Base-by-base conservation (phyloP, 1,140 invertebrate genomes). In the Arion vulgaris region DNA sequence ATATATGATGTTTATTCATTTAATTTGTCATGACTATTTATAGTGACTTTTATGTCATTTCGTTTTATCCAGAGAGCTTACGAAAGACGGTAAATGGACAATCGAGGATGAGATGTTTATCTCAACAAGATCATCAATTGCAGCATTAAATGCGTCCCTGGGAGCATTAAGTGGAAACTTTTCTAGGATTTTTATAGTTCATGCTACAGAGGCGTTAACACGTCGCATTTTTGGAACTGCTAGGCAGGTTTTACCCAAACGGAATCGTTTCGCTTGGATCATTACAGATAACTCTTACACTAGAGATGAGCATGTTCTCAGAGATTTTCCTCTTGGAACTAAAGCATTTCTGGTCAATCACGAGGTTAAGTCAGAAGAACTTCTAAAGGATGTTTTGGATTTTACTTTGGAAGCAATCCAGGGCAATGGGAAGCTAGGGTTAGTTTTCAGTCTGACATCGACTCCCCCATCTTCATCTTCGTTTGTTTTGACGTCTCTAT, bases 211-310 rank as follows among this genome's bases (percentile, higher is more conserved):
- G n/a, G 45, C 79, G 32, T 82, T 90, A 32, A 82, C 86, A 1
- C 83, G 75, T 26, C 79, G 85, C 77, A 85, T 90, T 75, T 89
- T 90, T 69, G 38, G 80, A n/a, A 68, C 76, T 32, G 80, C 84
- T 28, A 66, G 78, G 41, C 80, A 57, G 26, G 84, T 83, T 2
- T 81, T 86, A 62, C 72, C 86, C 51, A 79, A 57, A 32, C 71
- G 83, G 45, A 57, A 86, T 34, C 86, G 85, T 71, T 86, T 87
- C 79, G 87, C 88, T 36, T 90, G 89, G 89, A 89, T 89, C 75
- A 82, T 89, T 62, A 90, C 89, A n/a, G 88, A 88, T 53, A 86
- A 87, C 76, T 86, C 86, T 45, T 89, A 87, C 80, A 87, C 88
- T 34, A 71, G 84, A 23, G 85, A 87, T 66, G 78, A 85, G 69